These are phyloP conservation scores for Ladona fulva DNA, from an alignment of 1,140 invertebrate genomes.

Conservation along the genomic window DNA sequence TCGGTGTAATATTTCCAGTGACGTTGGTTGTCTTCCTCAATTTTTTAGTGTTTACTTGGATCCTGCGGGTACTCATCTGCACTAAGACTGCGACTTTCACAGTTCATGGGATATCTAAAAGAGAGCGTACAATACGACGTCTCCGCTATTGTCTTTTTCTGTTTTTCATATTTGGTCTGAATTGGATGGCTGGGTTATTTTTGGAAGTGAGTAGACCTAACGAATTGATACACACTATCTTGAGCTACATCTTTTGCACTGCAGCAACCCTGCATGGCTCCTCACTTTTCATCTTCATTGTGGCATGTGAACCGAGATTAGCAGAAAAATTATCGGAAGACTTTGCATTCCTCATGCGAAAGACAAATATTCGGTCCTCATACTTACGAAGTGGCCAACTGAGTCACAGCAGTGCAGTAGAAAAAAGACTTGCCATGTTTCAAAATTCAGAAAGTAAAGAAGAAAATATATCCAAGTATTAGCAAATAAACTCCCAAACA, in stretches of 20 bases:
- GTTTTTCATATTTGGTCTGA: slow-evolving; percentile 51
- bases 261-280: slow-evolving; percentile 53
- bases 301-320: slow-evolving; percentile 41
- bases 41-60: slow-evolving; percentile 43
- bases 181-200: slow-evolving; percentile 52
- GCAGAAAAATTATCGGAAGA: neutral
- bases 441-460: no score
- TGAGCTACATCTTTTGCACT: slow-evolving; percentile 51
- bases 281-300: slow-evolving; percentile 52
- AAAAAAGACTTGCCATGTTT: no score
- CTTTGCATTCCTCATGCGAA: no score
- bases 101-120: neutral
- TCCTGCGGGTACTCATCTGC: slow-evolving; percentile 41
- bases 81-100: neutral
- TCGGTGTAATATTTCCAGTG: slow-evolving; percentile 46
- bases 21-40: slow-evolving; percentile 43
- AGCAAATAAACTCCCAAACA: no score
- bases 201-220: slow-evolving; percentile 30
- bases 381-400: no score
- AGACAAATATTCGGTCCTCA: no score
- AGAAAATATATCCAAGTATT: no score
- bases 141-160: slow-evolving; percentile 46
- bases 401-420: no score
- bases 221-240: slow-evolving; percentile 37
- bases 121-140: slow-evolving; percentile 37